Base-by-base conservation (phyloP, 2,888 invertebrate genomes). In the Tortricodes alternella region DNA sequence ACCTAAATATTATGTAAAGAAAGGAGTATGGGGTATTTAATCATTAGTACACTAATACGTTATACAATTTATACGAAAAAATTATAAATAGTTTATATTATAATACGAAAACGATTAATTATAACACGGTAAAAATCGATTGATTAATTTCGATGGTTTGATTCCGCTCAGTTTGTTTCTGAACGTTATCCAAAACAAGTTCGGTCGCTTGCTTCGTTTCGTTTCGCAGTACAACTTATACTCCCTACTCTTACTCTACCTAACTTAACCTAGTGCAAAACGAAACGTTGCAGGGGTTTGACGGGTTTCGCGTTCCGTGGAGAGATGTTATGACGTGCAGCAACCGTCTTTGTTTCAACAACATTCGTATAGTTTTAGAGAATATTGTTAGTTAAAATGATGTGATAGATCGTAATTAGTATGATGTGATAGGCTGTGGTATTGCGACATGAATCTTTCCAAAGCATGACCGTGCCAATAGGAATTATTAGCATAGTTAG, bases 291-390 rank as follows among this genome's bases (percentile, higher is more conserved):
- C 55, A 43, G 58, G 63, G 55, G 68, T 61, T 64, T 70, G 73
- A 76, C 73, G 76, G 70, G 52, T 70, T 66, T 75, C 67, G 74
- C 70, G 70, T 73, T 79, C 73, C 74, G 70, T 67, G 63, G 61
- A 76, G 84, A 83, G 83, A 90, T 90, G 90, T 90, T 90, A 90
- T 90, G 90, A 90, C 90, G 89, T 89, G 87, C 88, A 85, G 77
- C 74, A 74, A 81, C 82, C 78, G 84, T 85, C 89, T 90, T 89
- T 89, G 89, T 90, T 87, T 84, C 74, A 78, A 76, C 72, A 84
- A 79, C 76, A 78, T 76, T 80, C 69, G 68, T 74, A 76, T 79
- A 77, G 75, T 74, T 78, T 74, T 73, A 68, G 63, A 67, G 60
- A 65, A 70, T 63, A 73, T 67, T 74, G 61, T 69, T 72, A 72